These are phyloP conservation scores for Piprites chloris DNA, from an alignment of 2,113 vertebrate species.

Conservation along the genomic window DNA sequence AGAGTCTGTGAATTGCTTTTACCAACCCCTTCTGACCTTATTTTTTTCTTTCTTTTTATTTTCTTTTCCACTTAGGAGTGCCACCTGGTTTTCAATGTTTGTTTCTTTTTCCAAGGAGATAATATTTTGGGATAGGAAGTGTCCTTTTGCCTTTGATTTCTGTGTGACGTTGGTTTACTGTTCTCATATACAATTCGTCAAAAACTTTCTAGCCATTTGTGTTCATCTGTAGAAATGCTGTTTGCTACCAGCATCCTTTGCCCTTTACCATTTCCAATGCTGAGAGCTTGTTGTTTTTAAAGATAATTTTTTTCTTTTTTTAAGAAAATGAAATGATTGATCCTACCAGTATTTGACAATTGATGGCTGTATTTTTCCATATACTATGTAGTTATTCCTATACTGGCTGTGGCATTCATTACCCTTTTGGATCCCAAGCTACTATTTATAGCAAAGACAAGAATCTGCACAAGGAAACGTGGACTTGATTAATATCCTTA, in stretches of 20 bases:
- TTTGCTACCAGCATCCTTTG: neutral
- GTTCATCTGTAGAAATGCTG: neutral
- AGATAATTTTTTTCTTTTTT: neutral
- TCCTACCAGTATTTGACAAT: neutral
- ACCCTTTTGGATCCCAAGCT: neutral
- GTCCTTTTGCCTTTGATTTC: neutral
- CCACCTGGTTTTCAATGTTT: neutral
- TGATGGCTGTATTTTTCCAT: neutral
- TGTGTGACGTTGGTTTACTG: neutral
- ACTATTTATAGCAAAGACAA: neutral
- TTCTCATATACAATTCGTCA: neutral
- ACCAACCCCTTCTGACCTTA: rapidly evolving
- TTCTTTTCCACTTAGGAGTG: neutral
- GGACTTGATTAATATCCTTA: constrained; percentile 59
- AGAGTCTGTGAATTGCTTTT: neutral
- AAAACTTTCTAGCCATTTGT: neutral
- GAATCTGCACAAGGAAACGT: neutral
- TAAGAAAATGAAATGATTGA: neutral
- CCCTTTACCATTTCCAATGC: neutral
- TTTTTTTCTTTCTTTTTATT: neutral
- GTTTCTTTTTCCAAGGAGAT: neutral
- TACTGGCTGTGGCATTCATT: neutral
- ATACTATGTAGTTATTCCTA: neutral
- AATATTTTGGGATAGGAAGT: neutral
- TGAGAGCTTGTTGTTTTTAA: neutral